A percentile compares a stretch with the other conserved stretches of the same genome.
Conservation (phyloP, 2,888 invertebrate genomes). For the Epirrhoe tristata region DNA sequence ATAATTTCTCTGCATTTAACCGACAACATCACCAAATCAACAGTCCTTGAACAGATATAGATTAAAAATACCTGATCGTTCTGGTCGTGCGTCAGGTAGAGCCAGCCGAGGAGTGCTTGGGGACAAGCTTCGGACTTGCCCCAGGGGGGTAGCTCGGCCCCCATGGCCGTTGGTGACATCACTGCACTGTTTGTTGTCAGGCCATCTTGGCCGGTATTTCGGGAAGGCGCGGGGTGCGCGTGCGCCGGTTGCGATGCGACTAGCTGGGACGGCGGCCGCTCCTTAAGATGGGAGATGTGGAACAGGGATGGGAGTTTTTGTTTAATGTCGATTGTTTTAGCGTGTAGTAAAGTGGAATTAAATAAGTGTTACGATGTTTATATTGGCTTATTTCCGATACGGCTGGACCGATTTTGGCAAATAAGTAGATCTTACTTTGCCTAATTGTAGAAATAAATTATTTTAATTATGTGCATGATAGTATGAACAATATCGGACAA, state of each 20-base stretch:
- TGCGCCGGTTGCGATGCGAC: constrained; percentile 74
- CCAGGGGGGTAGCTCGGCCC: constrained; percentile 77
- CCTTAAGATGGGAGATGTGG: constrained; percentile 76
- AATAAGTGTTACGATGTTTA: not conserved
- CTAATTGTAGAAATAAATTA: too few relatives aligned
- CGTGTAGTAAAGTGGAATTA: not conserved
- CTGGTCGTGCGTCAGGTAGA: constrained; percentile 75
- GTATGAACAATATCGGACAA: too few relatives aligned
- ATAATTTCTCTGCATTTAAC: too few relatives aligned
- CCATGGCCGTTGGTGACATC: constrained; percentile 79
- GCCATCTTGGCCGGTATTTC: constrained; percentile 60
- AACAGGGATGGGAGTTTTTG: constrained; percentile 57
- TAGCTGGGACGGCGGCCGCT: constrained; percentile 60
- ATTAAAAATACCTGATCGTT: constrained; percentile 72
- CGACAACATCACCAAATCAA: constrained; percentile 27
- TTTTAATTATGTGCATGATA: too few relatives aligned
- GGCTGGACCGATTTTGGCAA: too few relatives aligned
- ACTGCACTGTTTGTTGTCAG: constrained; percentile 51
- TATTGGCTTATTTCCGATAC: too few relatives aligned
- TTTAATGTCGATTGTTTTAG: constrained; percentile 26
- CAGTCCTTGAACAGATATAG: constrained; percentile 44
- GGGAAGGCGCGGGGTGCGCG: constrained; percentile 76
- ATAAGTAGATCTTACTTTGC: too few relatives aligned
- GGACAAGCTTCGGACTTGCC: constrained; percentile 72
- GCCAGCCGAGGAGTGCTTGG: constrained; percentile 77